Conservation (phyloP, 2,113 vertebrate species). For the Pseudorectes ferrugineus region DNA sequence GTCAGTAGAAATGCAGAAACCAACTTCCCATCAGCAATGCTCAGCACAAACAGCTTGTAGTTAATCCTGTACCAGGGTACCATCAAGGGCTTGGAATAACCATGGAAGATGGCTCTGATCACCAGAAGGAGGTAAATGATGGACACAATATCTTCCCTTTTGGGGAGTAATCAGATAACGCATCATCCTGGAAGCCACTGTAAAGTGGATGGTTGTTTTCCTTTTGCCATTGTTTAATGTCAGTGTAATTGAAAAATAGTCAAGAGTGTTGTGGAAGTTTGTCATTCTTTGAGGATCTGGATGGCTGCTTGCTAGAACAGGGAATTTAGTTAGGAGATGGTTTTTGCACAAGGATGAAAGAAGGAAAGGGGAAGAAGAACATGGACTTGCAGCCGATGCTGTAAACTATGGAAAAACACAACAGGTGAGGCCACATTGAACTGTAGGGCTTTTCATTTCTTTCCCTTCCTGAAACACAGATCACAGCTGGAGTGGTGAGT, state of each 20-base stretch:
- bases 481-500: neutral
- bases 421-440: neutral
- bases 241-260: neutral
- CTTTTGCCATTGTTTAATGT: neutral
- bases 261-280: neutral
- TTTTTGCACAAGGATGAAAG: neutral
- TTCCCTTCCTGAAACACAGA: neutral
- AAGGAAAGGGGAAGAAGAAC: neutral
- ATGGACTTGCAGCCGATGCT: neutral
- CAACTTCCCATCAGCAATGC: neutral
- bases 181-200: neutral
- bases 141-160: neutral
- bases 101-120: neutral
- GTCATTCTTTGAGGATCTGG: neutral
- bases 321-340: neutral
- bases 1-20: neutral
- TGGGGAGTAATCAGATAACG: accelerated
- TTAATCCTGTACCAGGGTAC: neutral
- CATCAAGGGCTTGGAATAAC: neutral
- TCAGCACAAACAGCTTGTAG: neutral
- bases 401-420: neutral
- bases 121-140: neutral
- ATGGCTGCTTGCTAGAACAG: neutral
- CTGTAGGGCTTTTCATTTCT: neutral
- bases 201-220: neutral